Conservation (phyloP, 2,888 invertebrate genomes). For the Heteropelma amictum region DNA sequence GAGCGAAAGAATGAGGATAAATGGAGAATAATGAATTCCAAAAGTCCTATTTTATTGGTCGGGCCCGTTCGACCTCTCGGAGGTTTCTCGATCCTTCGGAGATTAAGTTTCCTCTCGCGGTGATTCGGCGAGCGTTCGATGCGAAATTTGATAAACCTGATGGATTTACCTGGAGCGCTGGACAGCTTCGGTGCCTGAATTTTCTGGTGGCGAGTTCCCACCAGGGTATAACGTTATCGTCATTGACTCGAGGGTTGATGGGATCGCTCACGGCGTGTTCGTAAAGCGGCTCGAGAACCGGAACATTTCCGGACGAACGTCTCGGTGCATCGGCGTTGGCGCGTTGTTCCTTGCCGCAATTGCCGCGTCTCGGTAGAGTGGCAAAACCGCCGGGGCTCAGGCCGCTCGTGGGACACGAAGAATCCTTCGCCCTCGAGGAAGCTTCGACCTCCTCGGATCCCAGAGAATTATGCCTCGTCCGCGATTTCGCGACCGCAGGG, state of each 20-base stretch:
- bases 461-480: constrained; percentile 67
- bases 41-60: no score
- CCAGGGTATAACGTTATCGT: constrained; percentile 83
- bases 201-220: constrained; percentile 92
- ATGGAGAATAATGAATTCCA: no score
- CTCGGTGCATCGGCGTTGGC: constrained; percentile 63
- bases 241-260: constrained; percentile 67
- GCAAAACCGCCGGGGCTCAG: constrained; percentile 60
- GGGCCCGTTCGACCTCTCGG: no score
- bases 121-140: background rate
- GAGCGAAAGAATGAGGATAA: no score
- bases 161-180: constrained; percentile 83
- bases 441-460: constrained; percentile 62
- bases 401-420: background rate
- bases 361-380: constrained; percentile 70
- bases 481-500: background rate
- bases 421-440: constrained; percentile 28
- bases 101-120: background rate
- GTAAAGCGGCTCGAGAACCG: constrained; percentile 76
- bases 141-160: background rate
- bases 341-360: constrained; percentile 63
- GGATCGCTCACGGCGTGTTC: constrained; percentile 77
- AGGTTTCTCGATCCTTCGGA: no score
- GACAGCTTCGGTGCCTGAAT: constrained; percentile 89
- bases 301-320: constrained; percentile 71